Percentiles rank a stretch among this genome's conserved stretches.
Evolutionary conservation across 2,797 vertebrate genomes (phyloP).

Genomic region (Pantherophis vulpinus): DNA sequence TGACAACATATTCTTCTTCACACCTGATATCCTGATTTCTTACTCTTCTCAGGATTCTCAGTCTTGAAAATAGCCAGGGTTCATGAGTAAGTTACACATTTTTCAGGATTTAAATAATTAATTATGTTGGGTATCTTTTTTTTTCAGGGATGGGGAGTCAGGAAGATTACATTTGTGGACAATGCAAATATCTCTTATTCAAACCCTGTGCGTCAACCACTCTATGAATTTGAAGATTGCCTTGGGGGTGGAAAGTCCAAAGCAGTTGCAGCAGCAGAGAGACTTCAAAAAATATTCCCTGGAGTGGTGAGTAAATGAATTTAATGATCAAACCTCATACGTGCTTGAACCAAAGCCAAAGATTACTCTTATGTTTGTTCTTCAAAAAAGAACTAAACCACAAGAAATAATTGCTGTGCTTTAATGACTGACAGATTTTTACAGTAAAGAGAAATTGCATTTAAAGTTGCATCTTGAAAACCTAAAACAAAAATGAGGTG

Average conservation of each 20-base stretch:
- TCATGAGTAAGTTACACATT: background rate
- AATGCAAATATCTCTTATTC: conserved; percentile 98
- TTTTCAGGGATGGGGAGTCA: conserved; percentile 92
- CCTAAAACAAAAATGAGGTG: background rate
- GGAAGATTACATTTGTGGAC: conserved; percentile 95
- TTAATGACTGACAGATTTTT: background rate
- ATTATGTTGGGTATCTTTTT: background rate
- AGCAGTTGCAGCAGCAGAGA: conserved; percentile 87
- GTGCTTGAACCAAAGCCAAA: background rate
- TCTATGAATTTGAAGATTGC: conserved; percentile 97
- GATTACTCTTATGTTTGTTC: background rate
- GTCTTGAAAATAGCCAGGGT: background rate
- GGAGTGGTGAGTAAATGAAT: conserved; percentile 83
- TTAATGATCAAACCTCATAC: background rate
- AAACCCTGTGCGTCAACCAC: conserved; percentile 93
- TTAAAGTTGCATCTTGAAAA: background rate
- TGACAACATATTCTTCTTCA: no score
- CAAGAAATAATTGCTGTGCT: rapidly evolving
- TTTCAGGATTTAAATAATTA: background rate
- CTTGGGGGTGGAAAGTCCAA: conserved; percentile 88
- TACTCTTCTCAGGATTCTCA: background rate
- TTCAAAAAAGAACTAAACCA: background rate
- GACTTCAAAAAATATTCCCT: conserved; percentile 92
- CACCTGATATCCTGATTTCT: background rate
- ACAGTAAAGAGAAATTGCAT: background rate